phyloP scores from a whole-genome alignment of 2,113 vertebrate genomes.

The Silurus meridionalis region DNA sequence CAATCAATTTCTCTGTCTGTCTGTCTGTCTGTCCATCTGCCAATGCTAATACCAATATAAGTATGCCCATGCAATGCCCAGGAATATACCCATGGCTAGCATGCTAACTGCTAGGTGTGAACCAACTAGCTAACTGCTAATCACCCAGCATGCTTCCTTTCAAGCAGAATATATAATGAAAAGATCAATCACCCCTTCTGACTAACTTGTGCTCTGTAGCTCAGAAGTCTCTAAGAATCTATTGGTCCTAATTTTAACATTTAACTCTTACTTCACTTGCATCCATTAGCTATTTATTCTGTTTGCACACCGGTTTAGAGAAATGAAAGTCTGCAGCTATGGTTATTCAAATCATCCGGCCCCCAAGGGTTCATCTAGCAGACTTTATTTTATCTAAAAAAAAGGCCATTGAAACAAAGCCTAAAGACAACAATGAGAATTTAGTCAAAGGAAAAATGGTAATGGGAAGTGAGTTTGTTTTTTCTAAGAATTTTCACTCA shows the following conservation, averaged over 20 bases:
- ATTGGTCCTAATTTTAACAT: neutral
- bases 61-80: too few species aligned
- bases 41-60: too few species aligned
- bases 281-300: neutral
- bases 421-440: neutral
- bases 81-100: neutral
- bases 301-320: neutral
- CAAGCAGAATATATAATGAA: neutral
- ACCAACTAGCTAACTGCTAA: neutral
- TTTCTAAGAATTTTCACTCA: neutral
- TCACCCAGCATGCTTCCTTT: neutral
- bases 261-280: neutral
- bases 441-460: neutral
- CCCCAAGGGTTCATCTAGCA: neutral
- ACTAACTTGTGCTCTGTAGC: neutral
- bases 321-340: neutral
- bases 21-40: too few species aligned
- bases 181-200: neutral
- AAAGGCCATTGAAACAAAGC: neutral
- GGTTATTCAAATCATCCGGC: neutral
- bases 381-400: neutral
- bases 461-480: neutral
- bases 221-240: neutral
- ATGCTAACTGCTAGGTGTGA: neutral
- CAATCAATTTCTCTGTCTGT: too few species aligned